Evolutionary conservation across 2,113 vertebrate genomes (phyloP).

Genomic region (Alexandromys fortis): DNA sequence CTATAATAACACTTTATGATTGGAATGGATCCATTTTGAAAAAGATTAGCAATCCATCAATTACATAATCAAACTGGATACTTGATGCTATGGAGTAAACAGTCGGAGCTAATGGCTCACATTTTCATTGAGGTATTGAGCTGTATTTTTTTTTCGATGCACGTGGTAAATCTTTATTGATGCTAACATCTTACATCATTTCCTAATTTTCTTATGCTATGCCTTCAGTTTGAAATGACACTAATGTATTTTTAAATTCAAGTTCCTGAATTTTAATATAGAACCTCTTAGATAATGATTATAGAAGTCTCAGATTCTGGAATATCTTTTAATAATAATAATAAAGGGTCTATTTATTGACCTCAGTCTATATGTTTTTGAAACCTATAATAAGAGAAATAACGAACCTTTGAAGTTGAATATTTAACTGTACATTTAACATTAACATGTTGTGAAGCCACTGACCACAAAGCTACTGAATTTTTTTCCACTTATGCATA

Average conservation of each 20-base stretch:
- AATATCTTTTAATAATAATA: background rate
- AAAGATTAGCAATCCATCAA: background rate
- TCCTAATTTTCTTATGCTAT: constrained; percentile 19
- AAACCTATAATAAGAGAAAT: background rate
- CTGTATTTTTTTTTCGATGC: background rate
- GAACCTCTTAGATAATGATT: background rate
- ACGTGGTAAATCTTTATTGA: background rate
- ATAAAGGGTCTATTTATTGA: background rate
- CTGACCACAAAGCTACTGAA: background rate
- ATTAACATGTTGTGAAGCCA: background rate
- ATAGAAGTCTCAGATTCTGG: background rate
- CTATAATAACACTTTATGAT: background rate
- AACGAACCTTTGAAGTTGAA: background rate
- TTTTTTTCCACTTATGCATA: constrained; percentile 62
- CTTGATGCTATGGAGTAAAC: background rate
- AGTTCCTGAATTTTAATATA: background rate
- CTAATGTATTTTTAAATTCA: background rate
- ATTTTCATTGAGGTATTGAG: background rate
- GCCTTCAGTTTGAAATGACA: constrained; percentile 26
- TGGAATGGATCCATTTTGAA: background rate
- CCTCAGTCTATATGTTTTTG: background rate
- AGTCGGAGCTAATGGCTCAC: background rate
- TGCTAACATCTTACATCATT: background rate
- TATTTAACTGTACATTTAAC: background rate
- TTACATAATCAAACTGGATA: background rate